These are phyloP conservation scores for Drosophila neocordata DNA, from an alignment of 1,140 invertebrate genomes.

Conservation along the genomic window DNA sequence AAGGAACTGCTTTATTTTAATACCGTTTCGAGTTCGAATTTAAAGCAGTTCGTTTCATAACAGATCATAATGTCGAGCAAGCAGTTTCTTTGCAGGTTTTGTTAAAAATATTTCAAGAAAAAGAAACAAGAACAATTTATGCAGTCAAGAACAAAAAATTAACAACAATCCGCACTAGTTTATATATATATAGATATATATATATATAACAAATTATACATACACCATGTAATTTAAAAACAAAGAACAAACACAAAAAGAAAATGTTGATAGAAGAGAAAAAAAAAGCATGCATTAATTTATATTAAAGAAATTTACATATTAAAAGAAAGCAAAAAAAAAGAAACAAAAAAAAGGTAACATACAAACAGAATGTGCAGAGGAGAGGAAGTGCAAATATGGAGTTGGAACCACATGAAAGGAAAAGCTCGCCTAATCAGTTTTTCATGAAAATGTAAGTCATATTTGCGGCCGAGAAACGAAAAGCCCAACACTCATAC, in stretches of 20 bases:
- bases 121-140: constrained; percentile 12
- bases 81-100: background rate
- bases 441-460: background rate
- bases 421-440: background rate
- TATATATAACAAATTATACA: constrained; percentile 68
- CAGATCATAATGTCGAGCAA: background rate
- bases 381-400: constrained; percentile 21
- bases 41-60: background rate
- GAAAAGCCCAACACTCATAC: constrained; percentile 23
- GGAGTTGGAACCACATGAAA: constrained; percentile 19
- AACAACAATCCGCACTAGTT: constrained; percentile 53
- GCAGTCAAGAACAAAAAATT: constrained; percentile 31
- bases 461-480: background rate
- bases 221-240: constrained; percentile 68
- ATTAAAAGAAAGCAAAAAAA: constrained; percentile 44
- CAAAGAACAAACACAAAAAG: background rate
- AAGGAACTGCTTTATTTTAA: background rate
- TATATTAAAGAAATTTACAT: constrained; percentile 56
- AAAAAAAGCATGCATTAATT: constrained; percentile 52
- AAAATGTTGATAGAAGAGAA: constrained; percentile 62
- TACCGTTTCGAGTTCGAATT: background rate
- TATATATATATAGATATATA: constrained; percentile 48
- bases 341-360: constrained; percentile 32
- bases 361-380: constrained; percentile 16
- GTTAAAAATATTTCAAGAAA: background rate